Evolutionary conservation across 2,888 invertebrate genomes (phyloP).

Genomic region (Altica lythri): DNA sequence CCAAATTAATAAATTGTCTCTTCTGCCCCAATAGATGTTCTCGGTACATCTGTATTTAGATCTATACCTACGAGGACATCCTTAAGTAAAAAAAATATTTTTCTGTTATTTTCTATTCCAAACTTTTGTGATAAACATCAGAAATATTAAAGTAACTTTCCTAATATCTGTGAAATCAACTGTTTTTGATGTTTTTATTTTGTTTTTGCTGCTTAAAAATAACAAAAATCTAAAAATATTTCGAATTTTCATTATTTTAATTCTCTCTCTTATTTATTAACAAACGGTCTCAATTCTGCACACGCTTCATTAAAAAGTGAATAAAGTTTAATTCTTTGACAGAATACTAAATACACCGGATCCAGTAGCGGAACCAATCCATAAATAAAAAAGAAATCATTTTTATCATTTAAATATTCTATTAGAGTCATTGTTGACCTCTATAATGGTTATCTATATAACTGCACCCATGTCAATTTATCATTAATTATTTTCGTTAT

Average conservation of each 20-base stretch:
- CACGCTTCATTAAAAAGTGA: constrained; percentile 33
- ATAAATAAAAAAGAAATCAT: constrained; percentile 38
- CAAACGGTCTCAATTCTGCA: constrained; percentile 21
- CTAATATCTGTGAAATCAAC: too few relatives aligned
- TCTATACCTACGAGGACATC: too few relatives aligned
- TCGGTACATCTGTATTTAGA: too few relatives aligned
- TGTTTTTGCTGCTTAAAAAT: not conserved
- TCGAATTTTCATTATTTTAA: not conserved
- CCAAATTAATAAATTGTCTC: too few relatives aligned
- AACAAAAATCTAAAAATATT: too few relatives aligned
- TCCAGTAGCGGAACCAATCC: constrained; percentile 47
- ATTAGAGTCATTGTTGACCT: constrained; percentile 54
- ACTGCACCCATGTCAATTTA: constrained; percentile 64
- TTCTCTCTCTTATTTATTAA: not conserved
- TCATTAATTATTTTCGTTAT: constrained; percentile 45
- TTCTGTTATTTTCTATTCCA: too few relatives aligned
- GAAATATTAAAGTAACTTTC: too few relatives aligned
- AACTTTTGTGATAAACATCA: too few relatives aligned
- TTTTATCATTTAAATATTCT: constrained; percentile 32
- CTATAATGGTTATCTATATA: constrained; percentile 64
- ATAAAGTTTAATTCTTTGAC: constrained; percentile 17
- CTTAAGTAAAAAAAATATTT: too few relatives aligned
- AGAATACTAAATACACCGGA: constrained; percentile 42
- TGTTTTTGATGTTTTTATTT: not conserved
- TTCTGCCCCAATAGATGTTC: too few relatives aligned